phyloP scores from a whole-genome alignment of 2,113 vertebrate species.

The Lampris incognitus region DNA sequence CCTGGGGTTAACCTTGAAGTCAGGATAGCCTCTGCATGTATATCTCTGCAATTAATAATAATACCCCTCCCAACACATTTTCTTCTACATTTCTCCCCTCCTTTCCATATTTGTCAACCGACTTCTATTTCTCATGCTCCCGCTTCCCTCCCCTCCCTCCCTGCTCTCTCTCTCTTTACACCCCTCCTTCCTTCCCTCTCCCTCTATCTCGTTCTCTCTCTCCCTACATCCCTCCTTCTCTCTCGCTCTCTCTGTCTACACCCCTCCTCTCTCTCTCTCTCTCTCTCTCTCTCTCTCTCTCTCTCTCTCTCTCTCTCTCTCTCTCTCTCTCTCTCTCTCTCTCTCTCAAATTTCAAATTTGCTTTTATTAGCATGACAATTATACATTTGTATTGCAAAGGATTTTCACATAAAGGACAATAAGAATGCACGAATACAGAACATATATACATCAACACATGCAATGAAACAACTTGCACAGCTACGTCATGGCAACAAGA shows the following conservation, averaged over 20 bases:
- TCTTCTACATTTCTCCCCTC: conserved; percentile 55
- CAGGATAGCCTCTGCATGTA: conserved; percentile 82
- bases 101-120: conserved; percentile 48
- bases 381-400: too few relatives aligned
- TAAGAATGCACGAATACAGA: too few relatives aligned
- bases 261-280: conserved; percentile 3
- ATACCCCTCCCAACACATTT: conserved; percentile 36
- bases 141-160: conserved; percentile 26
- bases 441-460: too few relatives aligned
- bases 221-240: not conserved
- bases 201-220: not conserved
- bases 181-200: not conserved
- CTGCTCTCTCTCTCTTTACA: conserved; percentile 45
- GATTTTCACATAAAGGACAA: too few relatives aligned
- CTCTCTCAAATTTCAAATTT: conserved; percentile 59
- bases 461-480: too few relatives aligned
- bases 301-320: not conserved
- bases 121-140: conserved; percentile 70
- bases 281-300: not conserved
- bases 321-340: conserved; percentile 19
- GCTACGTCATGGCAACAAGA: too few relatives aligned
- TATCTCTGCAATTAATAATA: conserved; percentile 63
- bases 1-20: conserved; percentile 99
- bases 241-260: not conserved
- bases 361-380: too few relatives aligned